A percentile compares a stretch with the other conserved stretches of the same genome.
Conservation (phyloP, 2,113 vertebrate genomes). For the Pipra filicauda region DNA sequence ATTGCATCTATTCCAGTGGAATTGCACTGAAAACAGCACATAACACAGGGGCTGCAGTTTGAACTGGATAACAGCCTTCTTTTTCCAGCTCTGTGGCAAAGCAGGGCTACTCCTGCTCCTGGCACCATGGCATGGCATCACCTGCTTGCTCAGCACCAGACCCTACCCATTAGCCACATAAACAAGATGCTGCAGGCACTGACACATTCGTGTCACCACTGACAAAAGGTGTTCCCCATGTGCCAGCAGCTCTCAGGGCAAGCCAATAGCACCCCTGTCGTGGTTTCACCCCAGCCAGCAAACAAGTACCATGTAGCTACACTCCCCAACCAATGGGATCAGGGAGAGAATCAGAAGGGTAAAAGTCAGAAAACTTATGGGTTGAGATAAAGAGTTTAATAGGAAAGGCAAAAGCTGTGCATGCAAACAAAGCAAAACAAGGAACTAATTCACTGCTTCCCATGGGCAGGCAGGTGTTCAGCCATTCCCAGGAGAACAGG, state of each 20-base stretch:
- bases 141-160: neutral
- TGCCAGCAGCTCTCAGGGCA: fast-evolving
- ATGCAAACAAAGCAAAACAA: neutral
- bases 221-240: fast-evolving
- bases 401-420: neutral
- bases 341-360: neutral
- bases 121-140: fast-evolving
- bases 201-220: neutral
- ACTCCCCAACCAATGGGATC: neutral
- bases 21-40: neutral
- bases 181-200: neutral
- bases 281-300: neutral
- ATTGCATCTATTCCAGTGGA: neutral
- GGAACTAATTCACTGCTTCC: neutral
- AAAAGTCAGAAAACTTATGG: neutral
- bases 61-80: neutral
- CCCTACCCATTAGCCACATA: neutral
- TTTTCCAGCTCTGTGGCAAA: neutral
- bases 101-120: neutral
- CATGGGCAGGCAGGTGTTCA: neutral
- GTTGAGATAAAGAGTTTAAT: neutral
- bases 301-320: neutral
- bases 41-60: fast-evolving
- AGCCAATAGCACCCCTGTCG: neutral
- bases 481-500: neutral